Evolutionary conservation across 1,140 invertebrate genomes (phyloP).

Genomic region (Zaprionus lachaisei): DNA sequence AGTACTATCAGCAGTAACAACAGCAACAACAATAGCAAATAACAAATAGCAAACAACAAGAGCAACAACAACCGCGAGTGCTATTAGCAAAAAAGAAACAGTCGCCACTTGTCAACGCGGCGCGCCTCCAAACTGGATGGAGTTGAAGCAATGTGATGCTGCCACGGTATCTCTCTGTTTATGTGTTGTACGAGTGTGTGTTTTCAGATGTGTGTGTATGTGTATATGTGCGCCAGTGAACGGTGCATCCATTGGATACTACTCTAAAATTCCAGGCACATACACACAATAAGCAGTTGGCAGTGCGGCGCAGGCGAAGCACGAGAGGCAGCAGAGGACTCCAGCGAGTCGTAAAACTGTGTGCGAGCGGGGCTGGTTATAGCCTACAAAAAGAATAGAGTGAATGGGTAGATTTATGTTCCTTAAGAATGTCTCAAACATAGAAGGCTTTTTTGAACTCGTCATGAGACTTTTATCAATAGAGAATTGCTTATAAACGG

Average conservation of each 20-base stretch:
- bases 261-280: slow-evolving; percentile 60
- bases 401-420: neutral
- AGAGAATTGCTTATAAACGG: too few relatives aligned
- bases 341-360: slow-evolving; percentile 73
- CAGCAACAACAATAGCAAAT: slow-evolving; percentile 28
- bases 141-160: slow-evolving; percentile 25
- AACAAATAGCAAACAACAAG: slow-evolving; percentile 27
- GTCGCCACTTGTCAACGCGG: slow-evolving; percentile 50
- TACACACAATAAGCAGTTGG: slow-evolving; percentile 61
- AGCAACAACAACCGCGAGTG: slow-evolving; percentile 43
- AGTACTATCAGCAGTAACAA: slow-evolving; percentile 40
- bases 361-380: slow-evolving; percentile 56
- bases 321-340: slow-evolving; percentile 42
- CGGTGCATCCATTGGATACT: slow-evolving; percentile 30
- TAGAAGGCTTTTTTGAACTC: too few relatives aligned
- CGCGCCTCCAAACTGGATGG: slow-evolving; percentile 30
- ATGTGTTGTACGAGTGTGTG: neutral
- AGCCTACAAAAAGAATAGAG: neutral
- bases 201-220: neutral
- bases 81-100: slow-evolving; percentile 40
- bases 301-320: slow-evolving; percentile 6
- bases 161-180: slow-evolving; percentile 1
- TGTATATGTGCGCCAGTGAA: neutral
- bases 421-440: too few relatives aligned
- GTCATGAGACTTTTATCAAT: too few relatives aligned